Conservation (phyloP, 2,797 vertebrate genomes). For the Hyperoplus lanceolatus region DNA sequence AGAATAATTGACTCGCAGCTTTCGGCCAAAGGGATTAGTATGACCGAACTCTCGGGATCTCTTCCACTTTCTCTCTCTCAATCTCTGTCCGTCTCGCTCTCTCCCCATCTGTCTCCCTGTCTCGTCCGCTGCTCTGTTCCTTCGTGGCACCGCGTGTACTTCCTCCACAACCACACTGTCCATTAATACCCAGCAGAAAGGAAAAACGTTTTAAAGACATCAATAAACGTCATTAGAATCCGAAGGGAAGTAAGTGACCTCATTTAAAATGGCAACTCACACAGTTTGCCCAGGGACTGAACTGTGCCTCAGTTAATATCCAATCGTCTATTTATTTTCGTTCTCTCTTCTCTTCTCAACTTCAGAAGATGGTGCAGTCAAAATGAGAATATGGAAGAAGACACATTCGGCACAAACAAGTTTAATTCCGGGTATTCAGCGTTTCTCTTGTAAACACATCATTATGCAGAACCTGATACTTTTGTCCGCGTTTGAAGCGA, state of each 20-base stretch:
- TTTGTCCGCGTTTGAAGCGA: constrained; percentile 48
- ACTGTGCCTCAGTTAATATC: constrained; percentile 35
- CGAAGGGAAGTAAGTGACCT: constrained; percentile 69
- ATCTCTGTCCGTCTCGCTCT: constrained; percentile 59
- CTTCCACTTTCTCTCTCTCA: constrained; percentile 68
- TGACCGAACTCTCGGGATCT: constrained; percentile 76
- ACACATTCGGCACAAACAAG: constrained; percentile 45
- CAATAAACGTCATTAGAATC: constrained; percentile 79
- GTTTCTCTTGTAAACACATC: constrained; percentile 32
- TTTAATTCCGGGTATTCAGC: constrained; percentile 39
- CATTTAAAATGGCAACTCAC: constrained; percentile 66
- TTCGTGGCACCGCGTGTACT: constrained; percentile 30
- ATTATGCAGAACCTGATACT: constrained; percentile 41
- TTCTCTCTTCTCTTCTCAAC: background rate
- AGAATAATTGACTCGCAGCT: constrained; percentile 85
- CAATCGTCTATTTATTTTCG: constrained; percentile 10
- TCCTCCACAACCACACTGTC: constrained; percentile 46
- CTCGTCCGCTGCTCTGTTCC: constrained; percentile 32
- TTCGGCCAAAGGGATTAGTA: constrained; percentile 82
- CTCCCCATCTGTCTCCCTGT: constrained; percentile 62
- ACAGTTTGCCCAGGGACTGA: constrained; percentile 46
- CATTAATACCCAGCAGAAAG: constrained; percentile 64
- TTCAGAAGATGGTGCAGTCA: constrained; percentile 18
- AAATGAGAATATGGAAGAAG: constrained; percentile 28
- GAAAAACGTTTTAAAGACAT: constrained; percentile 79